These are phyloP conservation scores for Lepus europaeus DNA, from an alignment of 2,113 vertebrate species.

Conservation along the genomic window DNA sequence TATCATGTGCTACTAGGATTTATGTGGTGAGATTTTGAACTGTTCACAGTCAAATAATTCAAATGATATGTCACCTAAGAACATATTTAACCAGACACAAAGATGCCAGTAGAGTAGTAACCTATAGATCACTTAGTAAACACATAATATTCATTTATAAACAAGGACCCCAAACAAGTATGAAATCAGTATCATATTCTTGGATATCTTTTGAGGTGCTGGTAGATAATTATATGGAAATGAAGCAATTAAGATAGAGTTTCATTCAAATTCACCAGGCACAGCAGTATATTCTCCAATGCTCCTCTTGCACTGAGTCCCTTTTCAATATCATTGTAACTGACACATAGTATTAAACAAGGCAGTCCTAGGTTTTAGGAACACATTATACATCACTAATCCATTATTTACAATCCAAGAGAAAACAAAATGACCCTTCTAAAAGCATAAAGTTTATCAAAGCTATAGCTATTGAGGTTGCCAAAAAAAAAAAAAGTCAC, in stretches of 20 bases:
- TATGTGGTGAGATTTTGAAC: neutral
- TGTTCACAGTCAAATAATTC: neutral
- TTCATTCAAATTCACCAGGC: neutral
- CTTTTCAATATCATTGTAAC: slow-evolving; percentile 59
- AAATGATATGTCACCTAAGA: neutral
- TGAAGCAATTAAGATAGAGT: neutral
- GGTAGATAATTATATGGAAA: neutral
- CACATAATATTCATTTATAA: neutral
- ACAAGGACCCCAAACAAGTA: neutral
- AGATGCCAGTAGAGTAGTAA: neutral
- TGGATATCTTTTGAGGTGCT: fast-evolving
- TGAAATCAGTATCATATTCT: neutral
- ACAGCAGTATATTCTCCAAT: neutral
- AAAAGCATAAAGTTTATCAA: neutral
- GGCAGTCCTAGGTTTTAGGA: slow-evolving; percentile 65
- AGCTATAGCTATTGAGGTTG: slow-evolving; percentile 34
- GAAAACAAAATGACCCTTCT: slow-evolving; percentile 68
- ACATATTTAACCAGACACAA: neutral
- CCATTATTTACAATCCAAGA: slow-evolving; percentile 70
- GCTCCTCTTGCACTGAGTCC: slow-evolving; percentile 40
- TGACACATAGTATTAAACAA: neutral
- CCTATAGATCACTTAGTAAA: neutral
- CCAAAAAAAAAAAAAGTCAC: neutral
- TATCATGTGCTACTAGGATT: neutral
- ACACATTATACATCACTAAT: slow-evolving; percentile 69